phyloP scores from a whole-genome alignment of 2,888 invertebrate genomes.

The Lamellibrachia satsuma region DNA sequence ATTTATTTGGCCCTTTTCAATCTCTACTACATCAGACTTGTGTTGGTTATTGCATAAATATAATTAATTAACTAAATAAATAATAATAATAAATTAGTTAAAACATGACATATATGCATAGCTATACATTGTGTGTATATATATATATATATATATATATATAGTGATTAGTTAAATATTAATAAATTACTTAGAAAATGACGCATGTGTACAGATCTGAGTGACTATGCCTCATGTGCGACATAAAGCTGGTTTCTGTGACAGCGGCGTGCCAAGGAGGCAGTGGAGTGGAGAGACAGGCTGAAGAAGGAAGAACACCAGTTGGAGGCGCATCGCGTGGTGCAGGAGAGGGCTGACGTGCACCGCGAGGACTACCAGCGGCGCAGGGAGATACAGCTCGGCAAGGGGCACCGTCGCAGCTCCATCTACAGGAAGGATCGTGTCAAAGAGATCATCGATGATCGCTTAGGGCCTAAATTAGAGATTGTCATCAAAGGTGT shows the following conservation, averaged over 20 bases:
- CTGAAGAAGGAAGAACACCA: constrained; percentile 74
- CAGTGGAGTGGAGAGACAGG: constrained; percentile 74
- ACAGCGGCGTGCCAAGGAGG: constrained; percentile 68
- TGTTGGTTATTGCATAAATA: too few species aligned
- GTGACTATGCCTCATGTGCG: too few species aligned
- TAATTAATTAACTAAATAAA: too few species aligned
- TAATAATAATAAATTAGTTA: too few species aligned
- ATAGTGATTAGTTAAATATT: too few species aligned
- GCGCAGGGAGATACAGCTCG: constrained; percentile 41
- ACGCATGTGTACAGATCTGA: too few species aligned
- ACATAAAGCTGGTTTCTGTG: constrained; percentile 28
- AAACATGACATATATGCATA: too few species aligned
- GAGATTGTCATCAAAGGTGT: constrained; percentile 48
- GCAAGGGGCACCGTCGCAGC: constrained; percentile 39
- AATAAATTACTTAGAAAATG: too few species aligned
- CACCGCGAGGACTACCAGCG: constrained; percentile 49
- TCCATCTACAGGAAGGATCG: constrained; percentile 35
- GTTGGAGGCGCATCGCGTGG: constrained; percentile 72
- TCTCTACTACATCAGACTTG: too few species aligned
- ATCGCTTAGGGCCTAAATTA: constrained; percentile 44
- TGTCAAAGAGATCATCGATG: constrained; percentile 44
- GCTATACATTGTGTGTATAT: too few species aligned
- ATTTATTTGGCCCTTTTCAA: too few species aligned
- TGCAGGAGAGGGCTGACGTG: constrained; percentile 72
- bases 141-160: too few species aligned